Evolutionary conservation across 2,797 vertebrate species (phyloP), one percentile per base, ranked within the genome.

Genomic region (Sebastiscus albofasciatus): DNA sequence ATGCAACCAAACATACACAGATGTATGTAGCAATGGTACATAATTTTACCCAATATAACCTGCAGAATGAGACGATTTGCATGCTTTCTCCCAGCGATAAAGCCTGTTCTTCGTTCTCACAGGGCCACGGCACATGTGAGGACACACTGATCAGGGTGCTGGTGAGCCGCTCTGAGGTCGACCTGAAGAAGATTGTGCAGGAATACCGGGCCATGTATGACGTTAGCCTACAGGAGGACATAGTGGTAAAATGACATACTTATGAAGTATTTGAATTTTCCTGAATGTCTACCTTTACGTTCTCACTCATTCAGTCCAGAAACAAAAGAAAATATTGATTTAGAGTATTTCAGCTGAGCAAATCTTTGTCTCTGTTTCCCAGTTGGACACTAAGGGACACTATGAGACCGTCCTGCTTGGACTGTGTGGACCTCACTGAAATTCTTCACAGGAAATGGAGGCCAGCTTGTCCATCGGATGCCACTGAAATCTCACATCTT

Each of bases 141-240:
- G 85, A 93, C 24, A 88, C 92, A 0, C 83, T 99, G 73, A 97
- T 95, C 89, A 95, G 98, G 84, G 89, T 99, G 68, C 94, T 98
- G 93, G 97, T 98, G 88, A 97, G 96, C 1, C 97, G 97, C 52
- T 97, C 97, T 16, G 98, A 99, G 90, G 62, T 96, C 0, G 98
- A 99, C 90, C 95, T 99, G 94, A 95, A 96, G 82, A 97, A 96
- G 62, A 97, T 99, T 56, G 91, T 97, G 66, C 90, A 90, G 6
- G 96, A 95, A 70, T 99, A 98, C 87, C 94, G 92, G 81, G 92
- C 67, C 31, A 83, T 96, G 89, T 98, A 96, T 34, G 90, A 93
- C 4, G 69, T 49, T 33, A 88, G 92, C 16, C 90, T 98, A 14
- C 92, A 95, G 81, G 96, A 98, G 64, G 94, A 94, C 78, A 95